Conservation (phyloP, 2,797 vertebrate genomes). For the Bufotes viridis region DNA sequence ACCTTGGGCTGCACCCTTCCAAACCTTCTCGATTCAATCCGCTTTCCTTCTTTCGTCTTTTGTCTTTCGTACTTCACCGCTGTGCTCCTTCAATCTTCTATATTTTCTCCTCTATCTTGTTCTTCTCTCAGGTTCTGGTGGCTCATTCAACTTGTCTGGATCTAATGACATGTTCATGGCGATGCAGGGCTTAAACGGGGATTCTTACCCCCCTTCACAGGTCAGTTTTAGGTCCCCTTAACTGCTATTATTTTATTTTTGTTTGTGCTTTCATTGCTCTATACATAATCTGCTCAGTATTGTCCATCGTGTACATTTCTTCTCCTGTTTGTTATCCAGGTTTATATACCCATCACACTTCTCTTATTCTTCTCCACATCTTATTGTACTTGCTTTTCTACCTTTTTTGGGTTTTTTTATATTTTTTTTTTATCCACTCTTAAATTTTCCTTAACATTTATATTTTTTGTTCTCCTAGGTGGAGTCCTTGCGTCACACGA, state of each 20-base stretch:
- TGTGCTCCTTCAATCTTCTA: constrained; percentile 15
- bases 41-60: constrained; percentile 19
- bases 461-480: constrained; percentile 65
- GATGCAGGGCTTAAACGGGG: constrained; percentile 88
- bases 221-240: constrained; percentile 71
- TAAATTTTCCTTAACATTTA: background rate
- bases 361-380: background rate
- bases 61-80: constrained; percentile 15
- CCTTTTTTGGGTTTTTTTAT: too few species aligned
- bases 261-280: constrained; percentile 14
- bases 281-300: constrained; percentile 15
- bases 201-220: constrained; percentile 78
- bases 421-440: background rate
- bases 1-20: background rate
- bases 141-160: constrained; percentile 89
- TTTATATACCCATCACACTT: constrained; percentile 27
- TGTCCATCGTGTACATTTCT: constrained; percentile 12
- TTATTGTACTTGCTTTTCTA: constrained; percentile 3
- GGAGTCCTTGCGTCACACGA: constrained; percentile 75
- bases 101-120: constrained; percentile 31
- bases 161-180: constrained; percentile 92
- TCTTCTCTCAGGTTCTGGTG: constrained; percentile 79
- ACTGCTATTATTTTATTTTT: background rate
- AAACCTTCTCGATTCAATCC: background rate
- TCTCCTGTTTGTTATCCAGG: constrained; percentile 27